Base-by-base conservation (phyloP, 2,113 vertebrate species). In the Pyxicephalus adspersus region DNA sequence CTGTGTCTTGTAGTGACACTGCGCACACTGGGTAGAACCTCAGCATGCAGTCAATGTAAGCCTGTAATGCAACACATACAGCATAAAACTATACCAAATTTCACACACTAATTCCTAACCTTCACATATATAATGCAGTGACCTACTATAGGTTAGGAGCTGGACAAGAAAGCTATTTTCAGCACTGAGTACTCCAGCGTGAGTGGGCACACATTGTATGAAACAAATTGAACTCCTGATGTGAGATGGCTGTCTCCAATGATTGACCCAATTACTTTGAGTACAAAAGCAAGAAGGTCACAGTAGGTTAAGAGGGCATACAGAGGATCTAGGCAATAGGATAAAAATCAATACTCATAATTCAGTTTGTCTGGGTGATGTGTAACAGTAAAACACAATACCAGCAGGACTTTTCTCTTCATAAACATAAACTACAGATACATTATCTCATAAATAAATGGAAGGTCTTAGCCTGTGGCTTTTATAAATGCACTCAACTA, bases 221-320 rank as follows among this genome's bases (percentile, higher is more conserved):
- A 72, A 54, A 58, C 22, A 58, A 8, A 22, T 23, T 58, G n/a
- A 58, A 52, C 17, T 13, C 20, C 18, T 31, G 28, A 38, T 31
- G 23, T 20, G 8, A 60, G 29, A n/a, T 57, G 83, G 76, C 87
- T 86, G 83, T 87, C 78, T 86, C 86, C 85, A 83, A 67, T 83
- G 58, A 83, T 85, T 83, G 86, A 87, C 85, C 87, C 88, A 84
- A 85, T 92, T 86, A 90, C 87, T 90, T 88, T 26, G 66, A 89
- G 89, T 88, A 88, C 18, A 74, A 80, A 83, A 50, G 3, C 61
- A 81, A 83, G 74, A 84, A 83, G 70, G 38, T 52, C 70, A 81
- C 70, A 50, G 73, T 87, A 82, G 86, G 87, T 88, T 70, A 58
- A 66, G 84, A 65, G 87, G 85, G 87, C 73, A 85, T 87, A 68